Conservation (phyloP, 2,888 invertebrate species). For the Mechanitis messenoides region DNA sequence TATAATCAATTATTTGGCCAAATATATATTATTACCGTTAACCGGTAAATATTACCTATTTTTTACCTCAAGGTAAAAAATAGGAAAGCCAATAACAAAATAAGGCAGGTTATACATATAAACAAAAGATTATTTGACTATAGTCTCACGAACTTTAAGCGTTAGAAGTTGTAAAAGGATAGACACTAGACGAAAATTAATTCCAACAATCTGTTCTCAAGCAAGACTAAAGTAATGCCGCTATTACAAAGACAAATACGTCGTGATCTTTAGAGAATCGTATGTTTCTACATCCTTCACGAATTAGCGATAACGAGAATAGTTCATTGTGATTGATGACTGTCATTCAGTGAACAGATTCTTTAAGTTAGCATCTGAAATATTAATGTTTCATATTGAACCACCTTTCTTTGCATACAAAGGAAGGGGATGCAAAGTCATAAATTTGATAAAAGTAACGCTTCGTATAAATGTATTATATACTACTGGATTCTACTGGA, state of each 20-base stretch:
- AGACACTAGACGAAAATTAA: constrained; percentile 17
- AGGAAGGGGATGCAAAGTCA: too few relatives aligned
- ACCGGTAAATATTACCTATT: too few relatives aligned
- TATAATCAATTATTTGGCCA: too few relatives aligned
- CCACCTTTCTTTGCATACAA: too few relatives aligned
- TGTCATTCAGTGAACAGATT: constrained; percentile 25
- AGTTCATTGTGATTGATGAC: constrained; percentile 34
- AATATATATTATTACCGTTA: too few relatives aligned
- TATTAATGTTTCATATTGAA: too few relatives aligned
- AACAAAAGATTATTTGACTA: background rate
- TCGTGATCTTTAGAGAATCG: constrained; percentile 38
- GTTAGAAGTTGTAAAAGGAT: background rate
- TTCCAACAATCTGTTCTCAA: constrained; percentile 22
- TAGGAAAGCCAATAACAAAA: too few relatives aligned
- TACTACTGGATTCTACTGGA: too few relatives aligned
- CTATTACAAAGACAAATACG: constrained; percentile 48
- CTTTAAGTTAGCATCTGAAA: too few relatives aligned
- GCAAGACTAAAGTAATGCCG: constrained; percentile 41
- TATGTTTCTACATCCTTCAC: constrained; percentile 44
- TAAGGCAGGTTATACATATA: background rate
- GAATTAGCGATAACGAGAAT: constrained; percentile 46
- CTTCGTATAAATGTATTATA: too few relatives aligned
- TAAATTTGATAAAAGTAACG: too few relatives aligned
- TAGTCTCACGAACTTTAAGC: background rate
- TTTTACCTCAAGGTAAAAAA: too few relatives aligned